Evolutionary conservation across 2,888 invertebrate species (phyloP).

Genomic region (Amphipyra berbera): DNA sequence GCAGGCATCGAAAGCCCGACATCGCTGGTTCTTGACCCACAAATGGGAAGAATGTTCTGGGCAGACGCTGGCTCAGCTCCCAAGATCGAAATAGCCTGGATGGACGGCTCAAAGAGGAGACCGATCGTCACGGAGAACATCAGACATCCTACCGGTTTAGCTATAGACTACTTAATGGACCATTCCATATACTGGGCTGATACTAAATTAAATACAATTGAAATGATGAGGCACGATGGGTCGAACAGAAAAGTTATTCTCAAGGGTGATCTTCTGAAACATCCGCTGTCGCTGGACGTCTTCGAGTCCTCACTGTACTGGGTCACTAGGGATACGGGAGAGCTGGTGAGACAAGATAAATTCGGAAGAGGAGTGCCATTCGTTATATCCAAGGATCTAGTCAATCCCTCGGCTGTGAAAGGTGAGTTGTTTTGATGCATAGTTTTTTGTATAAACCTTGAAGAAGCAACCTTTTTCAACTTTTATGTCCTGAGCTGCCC

Average conservation of each 20-base stretch:
- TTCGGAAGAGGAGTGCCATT: conserved; percentile 98
- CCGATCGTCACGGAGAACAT: conserved; percentile 95
- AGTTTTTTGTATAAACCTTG: neutral
- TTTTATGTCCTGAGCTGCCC: too few relatives aligned
- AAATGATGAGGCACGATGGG: conserved; percentile 95
- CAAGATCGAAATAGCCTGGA: conserved; percentile 98
- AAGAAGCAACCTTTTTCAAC: too few relatives aligned
- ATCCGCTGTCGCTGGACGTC: conserved; percentile 96
- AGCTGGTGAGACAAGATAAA: conserved; percentile 97
- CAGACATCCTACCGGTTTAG: conserved; percentile 96
- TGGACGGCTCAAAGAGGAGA: conserved; percentile 97
- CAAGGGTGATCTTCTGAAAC: conserved; percentile 92
- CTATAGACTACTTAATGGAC: conserved; percentile 97
- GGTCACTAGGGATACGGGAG: conserved; percentile 97
- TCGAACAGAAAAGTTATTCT: conserved; percentile 92
- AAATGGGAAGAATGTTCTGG: conserved; percentile 97
- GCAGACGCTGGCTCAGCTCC: conserved; percentile 97
- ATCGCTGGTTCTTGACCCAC: conserved; percentile 96
- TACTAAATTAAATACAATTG: conserved; percentile 96
- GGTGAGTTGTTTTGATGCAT: conserved; percentile 75
- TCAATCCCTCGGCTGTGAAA: conserved; percentile 96
- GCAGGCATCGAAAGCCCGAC: conserved; percentile 96
- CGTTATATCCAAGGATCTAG: conserved; percentile 94
- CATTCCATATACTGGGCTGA: conserved; percentile 99
- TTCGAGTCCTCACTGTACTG: conserved; percentile 98